Base-by-base conservation (phyloP, 1,140 invertebrate genomes). In the Halotydeus destructor region DNA sequence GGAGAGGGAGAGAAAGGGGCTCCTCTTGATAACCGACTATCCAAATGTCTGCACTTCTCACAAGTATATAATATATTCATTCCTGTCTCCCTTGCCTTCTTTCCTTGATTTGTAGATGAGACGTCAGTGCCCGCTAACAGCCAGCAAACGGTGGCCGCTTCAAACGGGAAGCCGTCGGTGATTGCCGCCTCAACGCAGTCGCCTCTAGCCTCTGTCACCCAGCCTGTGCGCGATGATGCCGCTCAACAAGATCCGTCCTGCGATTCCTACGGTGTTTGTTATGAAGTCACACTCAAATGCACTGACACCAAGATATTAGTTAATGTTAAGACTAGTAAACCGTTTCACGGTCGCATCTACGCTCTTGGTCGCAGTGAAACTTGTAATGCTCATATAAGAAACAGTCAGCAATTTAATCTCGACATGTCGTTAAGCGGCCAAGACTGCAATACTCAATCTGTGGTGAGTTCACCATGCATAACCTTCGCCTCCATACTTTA, bases 291-390 rank as follows among this genome's bases (percentile, higher is more conserved):
- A 24, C 82, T 91, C 1, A 78, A 85, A 55, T 91, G 85, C 63
- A 89, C 88, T 57, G 85, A 91, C 57, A 88, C 83, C 8, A 69
- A 79, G 52, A 91, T 91, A 50, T 79, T 82, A 1, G 80, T 91
- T 1, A 79, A 83, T 62, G 82, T 91, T 3, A 68, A 76, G 45
- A 88, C 84, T 3, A 88, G 85, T 60, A 80, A 83, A 51, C 81
- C 82, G 6, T 91, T 91, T 66, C 89, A 88, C 53, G 85, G 85
- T 3, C 71, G 85, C 43, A 84, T 91, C 57, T 91, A 91, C 55
- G 83, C 84, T 21, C 61, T 91, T 47, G 85, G 84, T 16, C 69
- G 84, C 41, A 86, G 81, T 0, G 84, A 89, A 60, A 89, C 84
- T 16, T 91, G 85, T 61, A 89, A 91, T 61, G 81, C 84, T 44